Evolutionary conservation across 2,113 vertebrate species (phyloP).

Genomic region (Beaufortia kweichowensis): DNA sequence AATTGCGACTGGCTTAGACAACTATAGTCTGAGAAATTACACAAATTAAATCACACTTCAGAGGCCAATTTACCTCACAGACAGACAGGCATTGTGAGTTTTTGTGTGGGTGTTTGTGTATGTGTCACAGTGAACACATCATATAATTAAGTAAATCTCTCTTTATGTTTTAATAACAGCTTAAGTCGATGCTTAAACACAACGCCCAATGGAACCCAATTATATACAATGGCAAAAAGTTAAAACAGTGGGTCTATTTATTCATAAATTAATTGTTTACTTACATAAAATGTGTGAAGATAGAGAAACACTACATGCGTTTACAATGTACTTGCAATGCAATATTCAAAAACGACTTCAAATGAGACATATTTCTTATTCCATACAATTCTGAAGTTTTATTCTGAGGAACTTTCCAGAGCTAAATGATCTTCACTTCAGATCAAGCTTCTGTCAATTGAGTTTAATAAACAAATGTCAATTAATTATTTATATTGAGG

Average conservation of each 20-base stretch:
- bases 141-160: not conserved
- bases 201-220: not conserved
- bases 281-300: not conserved
- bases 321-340: not conserved
- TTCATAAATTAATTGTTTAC: not conserved
- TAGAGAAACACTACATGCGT: too few relatives aligned
- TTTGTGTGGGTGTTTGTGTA: not conserved
- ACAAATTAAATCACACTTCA: not conserved
- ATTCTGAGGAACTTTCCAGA: not conserved
- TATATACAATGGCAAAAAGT: not conserved
- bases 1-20: not conserved
- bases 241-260: not conserved
- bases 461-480: constrained; percentile 1
- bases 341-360: not conserved
- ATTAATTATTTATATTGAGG: not conserved
- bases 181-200: not conserved
- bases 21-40: not conserved
- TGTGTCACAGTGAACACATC: not conserved
- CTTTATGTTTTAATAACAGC: not conserved
- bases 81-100: not conserved
- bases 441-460: constrained; percentile 5
- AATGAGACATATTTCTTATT: not conserved
- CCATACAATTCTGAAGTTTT: not conserved
- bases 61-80: constrained; percentile 6
- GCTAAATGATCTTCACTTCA: not conserved